Evolutionary conservation across 2,797 vertebrate genomes (phyloP).

Genomic region (Crenichthys baileyi): DNA sequence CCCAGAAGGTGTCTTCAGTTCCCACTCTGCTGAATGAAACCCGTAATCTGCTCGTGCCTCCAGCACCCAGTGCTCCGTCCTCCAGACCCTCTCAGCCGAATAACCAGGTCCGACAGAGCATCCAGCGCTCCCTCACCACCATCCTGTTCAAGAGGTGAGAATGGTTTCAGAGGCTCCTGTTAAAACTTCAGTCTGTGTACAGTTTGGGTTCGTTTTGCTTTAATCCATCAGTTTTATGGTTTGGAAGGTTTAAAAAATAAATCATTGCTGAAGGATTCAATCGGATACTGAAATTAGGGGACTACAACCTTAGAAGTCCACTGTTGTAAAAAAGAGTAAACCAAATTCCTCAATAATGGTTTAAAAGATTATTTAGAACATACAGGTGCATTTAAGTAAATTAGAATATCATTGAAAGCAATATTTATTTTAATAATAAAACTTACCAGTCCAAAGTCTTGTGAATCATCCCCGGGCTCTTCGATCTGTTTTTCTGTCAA

Average conservation of each 20-base stretch:
- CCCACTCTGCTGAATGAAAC: constrained; percentile 65
- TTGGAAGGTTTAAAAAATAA: no score
- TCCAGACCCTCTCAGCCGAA: constrained; percentile 85
- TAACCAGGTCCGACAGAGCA: constrained; percentile 93
- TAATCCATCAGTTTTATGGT: no score
- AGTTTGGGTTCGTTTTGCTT: neutral
- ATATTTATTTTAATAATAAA: neutral
- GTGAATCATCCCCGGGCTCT: neutral
- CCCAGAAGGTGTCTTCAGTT: constrained; percentile 50
- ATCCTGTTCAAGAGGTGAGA: constrained; percentile 94
- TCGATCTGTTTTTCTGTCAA: neutral
- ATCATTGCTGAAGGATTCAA: neutral
- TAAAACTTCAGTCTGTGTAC: neutral
- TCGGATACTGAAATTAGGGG: neutral
- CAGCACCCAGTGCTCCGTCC: constrained; percentile 77
- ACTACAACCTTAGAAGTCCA: neutral
- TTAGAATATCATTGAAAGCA: neutral
- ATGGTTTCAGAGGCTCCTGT: neutral
- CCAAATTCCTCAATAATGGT: neutral
- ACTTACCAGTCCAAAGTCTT: neutral
- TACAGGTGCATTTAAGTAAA: neutral
- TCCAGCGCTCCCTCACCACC: constrained; percentile 90
- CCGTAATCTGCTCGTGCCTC: constrained; percentile 72
- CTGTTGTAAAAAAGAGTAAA: neutral
- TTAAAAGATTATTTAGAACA: neutral